Conservation (phyloP, 1,140 invertebrate species). For the Rhysida immarginata region DNA sequence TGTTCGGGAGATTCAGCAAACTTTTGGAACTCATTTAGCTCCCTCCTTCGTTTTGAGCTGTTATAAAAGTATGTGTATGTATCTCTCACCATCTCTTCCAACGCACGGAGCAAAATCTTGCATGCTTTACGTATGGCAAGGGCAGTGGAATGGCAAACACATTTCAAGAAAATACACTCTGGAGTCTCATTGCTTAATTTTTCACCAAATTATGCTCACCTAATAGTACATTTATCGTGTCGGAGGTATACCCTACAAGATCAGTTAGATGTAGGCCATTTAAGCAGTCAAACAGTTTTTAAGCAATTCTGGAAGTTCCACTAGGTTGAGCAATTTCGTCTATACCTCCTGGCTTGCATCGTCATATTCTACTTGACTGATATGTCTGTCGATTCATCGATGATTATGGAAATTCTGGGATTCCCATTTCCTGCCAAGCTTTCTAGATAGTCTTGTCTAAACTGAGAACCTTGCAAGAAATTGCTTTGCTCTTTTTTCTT, state of each 20-base stretch:
- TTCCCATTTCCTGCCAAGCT: too few species aligned
- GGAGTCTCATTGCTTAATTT: background rate
- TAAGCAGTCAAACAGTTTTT: too few species aligned
- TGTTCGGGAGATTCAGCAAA: background rate
- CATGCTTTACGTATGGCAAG: background rate
- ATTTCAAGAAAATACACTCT: background rate
- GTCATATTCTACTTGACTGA: too few species aligned
- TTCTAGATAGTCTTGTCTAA: too few species aligned
- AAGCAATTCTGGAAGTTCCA: too few species aligned
- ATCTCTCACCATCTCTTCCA: background rate
- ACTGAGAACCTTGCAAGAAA: too few species aligned
- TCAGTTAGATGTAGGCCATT: background rate
- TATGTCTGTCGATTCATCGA: too few species aligned
- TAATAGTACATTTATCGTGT: background rate
- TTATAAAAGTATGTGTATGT: background rate
- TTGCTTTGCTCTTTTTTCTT: too few species aligned
- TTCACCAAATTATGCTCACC: background rate
- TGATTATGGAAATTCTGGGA: too few species aligned
- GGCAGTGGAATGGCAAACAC: background rate
- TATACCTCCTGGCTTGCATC: too few species aligned
- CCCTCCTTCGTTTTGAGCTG: background rate
- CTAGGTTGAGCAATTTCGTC: too few species aligned
- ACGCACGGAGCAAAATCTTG: background rate
- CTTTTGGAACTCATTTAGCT: background rate
- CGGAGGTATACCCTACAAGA: background rate